Conservation (phyloP, 2,113 vertebrate genomes). For the Alces alces region DNA sequence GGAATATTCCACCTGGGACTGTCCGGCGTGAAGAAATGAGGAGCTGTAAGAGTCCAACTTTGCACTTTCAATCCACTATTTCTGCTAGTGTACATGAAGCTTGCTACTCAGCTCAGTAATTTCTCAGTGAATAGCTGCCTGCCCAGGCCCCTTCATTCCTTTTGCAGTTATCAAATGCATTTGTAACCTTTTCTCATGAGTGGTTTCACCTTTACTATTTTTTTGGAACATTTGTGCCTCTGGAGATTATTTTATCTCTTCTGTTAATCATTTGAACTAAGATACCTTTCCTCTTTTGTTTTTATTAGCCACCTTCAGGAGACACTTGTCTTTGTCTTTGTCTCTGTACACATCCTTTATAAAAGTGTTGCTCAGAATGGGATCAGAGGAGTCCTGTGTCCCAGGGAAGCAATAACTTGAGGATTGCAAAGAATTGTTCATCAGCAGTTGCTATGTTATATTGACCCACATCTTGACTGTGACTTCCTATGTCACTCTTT, state of each 20-base stretch:
- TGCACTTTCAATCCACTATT: fast-evolving
- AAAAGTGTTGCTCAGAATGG: not conserved
- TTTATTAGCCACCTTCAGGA: not conserved
- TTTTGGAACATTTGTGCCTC: not conserved
- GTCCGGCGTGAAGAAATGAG: not conserved
- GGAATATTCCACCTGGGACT: fast-evolving
- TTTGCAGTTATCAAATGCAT: not conserved
- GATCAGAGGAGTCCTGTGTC: not conserved
- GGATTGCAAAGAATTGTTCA: not conserved
- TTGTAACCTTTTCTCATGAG: not conserved
- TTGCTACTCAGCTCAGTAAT: not conserved
- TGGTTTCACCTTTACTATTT: not conserved
- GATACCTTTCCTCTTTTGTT: not conserved
- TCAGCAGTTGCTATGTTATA: not conserved
- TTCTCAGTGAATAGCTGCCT: not conserved
- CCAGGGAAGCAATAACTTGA: not conserved
- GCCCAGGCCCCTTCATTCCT: not conserved
- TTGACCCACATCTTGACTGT: not conserved
- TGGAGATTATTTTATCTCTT: not conserved
- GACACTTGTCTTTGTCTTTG: not conserved
- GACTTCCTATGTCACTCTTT: not conserved
- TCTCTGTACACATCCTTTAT: not conserved
- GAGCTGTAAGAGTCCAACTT: fast-evolving
- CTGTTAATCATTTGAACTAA: not conserved
- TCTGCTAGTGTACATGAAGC: not conserved